Base-by-base conservation (phyloP, 2,113 vertebrate genomes). In the Toxostoma redivivum region DNA sequence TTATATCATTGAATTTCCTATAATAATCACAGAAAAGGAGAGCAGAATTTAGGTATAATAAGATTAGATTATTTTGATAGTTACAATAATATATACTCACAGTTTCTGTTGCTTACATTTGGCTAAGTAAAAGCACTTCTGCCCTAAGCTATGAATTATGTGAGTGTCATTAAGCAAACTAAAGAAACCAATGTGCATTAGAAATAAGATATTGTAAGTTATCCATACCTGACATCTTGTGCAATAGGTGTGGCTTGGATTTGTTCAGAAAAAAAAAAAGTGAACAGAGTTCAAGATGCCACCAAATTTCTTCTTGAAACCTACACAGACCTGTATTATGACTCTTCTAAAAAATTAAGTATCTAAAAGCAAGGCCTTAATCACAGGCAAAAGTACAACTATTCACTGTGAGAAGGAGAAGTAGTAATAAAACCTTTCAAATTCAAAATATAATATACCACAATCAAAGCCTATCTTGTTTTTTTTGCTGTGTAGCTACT, bases 101-200 rank as follows among this genome's bases (percentile, higher is more conserved):
- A 37, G 6, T 30, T 76, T 58, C 12, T 62, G 9, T 82, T 64
- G 15, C 33, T 86, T 80, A 21, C 40, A 38, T 64, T 76, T 64
- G 31, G 48, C 21, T 76, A 33, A 76, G 40, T 51, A 76, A 76
- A 90, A 90, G 12, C 21, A 60, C 58, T 94, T 91, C 35, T 86
- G 18, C 50, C 27, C 17, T 88, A 71, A 62, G 24, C 13, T 47
- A 71, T n/a, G 25, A 88, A 45, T 58, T 48, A 42, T 1, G 0
- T 2, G 5, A 31, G 17, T 11, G 6, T 77, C 48, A 38, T 84
- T 35, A 45, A 28, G 33, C 12, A 86, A 66, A 48, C 4, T 12
- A 37, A 53, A 66, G 31, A 56, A 45, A 22, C 3, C 17, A 78
- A 11, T 14, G 7, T 28, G 18, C n/a, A 60, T 60, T 30, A 61